Evolutionary conservation across 2,113 vertebrate genomes (phyloP), one percentile per base, ranked within the genome.

Genomic region (Melanotaenia duboulayi): DNA sequence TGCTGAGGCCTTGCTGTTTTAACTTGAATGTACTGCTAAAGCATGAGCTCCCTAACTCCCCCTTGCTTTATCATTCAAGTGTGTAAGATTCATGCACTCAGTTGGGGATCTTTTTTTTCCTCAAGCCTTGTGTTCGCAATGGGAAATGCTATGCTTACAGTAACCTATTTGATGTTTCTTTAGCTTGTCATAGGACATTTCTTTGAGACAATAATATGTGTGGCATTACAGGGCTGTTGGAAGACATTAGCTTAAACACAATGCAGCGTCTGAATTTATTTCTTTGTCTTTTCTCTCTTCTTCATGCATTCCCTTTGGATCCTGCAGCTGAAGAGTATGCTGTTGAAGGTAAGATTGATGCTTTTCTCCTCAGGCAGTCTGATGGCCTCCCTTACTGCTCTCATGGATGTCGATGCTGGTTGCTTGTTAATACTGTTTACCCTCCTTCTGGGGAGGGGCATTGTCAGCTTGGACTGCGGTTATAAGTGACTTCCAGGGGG

Each of bases 381-480:
- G 78, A 75, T 42, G 78, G 80, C 83, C 82, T 79, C 23, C 68
- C 37, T 51, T 63, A 46, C 73, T 59, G 85, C 74, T 82, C 80
- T 78, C 65, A 76, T 62, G 75, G 85, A 80, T 86, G 81, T 48
- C 67, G 83, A 85, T 64, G 74, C 62, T 69, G 68, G 84, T 65
- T 82, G 83, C 81, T 82, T 74, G 55, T 78, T 65, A 74, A 78
- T 77, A 69, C 80, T 78, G 25, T 83, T 6, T 77, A 83, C 50
- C 66, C 74, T 92, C 87, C 81, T 67, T 87, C 56, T 55, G 74
- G 42, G 56, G 85, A 88, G 89, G 85, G 77, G 86, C 89, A 91
- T 92, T 93, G 91, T 92, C 92, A 87, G 89, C 84, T 92, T 94
- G 93, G 93, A 94, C 93, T 94, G 93, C 92, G 93, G 93, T 94